phyloP scores from a whole-genome alignment of 2,797 vertebrate genomes.

The Brachyrhaphis roseni region DNA sequence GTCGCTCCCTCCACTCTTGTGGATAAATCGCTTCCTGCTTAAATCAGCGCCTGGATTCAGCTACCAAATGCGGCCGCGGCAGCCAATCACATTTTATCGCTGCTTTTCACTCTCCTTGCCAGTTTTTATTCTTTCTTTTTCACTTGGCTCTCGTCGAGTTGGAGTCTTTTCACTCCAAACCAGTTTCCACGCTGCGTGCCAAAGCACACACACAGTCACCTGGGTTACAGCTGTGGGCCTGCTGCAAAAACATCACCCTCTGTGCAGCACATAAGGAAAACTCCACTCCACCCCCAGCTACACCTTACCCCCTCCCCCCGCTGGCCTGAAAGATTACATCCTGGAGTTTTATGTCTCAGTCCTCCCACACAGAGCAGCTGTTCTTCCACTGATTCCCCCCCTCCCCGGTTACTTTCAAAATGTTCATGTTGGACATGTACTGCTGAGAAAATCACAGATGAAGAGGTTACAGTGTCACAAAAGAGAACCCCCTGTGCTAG shows the following conservation, averaged over 20 bases:
- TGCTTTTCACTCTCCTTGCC: slow-evolving; percentile 3
- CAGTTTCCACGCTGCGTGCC: slow-evolving; percentile 53
- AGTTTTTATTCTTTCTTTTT: slow-evolving; percentile 15
- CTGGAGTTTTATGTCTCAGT: background rate
- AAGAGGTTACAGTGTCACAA: background rate
- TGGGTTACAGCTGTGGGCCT: slow-evolving; percentile 55
- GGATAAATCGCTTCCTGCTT: background rate
- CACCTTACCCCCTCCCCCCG: background rate
- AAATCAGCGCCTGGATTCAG: background rate
- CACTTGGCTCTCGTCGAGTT: slow-evolving; percentile 9
- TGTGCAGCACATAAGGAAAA: slow-evolving; percentile 1
- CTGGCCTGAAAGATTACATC: slow-evolving; percentile 12
- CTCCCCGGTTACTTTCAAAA: background rate
- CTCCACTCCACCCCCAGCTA: background rate
- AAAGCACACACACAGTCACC: slow-evolving; percentile 67
- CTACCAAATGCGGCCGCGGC: slow-evolving; percentile 24
- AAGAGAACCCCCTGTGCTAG: background rate
- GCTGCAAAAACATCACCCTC: slow-evolving; percentile 49
- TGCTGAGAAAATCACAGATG: background rate
- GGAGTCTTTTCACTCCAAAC: slow-evolving; percentile 27
- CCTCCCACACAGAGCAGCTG: slow-evolving; percentile 19
- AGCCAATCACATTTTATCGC: slow-evolving; percentile 12
- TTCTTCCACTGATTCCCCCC: background rate
- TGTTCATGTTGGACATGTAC: slow-evolving; percentile 8
- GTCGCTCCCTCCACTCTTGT: background rate